These are phyloP conservation scores for Paraplagusia blochii DNA, from an alignment of 2,113 vertebrate species.

Conservation along the genomic window DNA sequence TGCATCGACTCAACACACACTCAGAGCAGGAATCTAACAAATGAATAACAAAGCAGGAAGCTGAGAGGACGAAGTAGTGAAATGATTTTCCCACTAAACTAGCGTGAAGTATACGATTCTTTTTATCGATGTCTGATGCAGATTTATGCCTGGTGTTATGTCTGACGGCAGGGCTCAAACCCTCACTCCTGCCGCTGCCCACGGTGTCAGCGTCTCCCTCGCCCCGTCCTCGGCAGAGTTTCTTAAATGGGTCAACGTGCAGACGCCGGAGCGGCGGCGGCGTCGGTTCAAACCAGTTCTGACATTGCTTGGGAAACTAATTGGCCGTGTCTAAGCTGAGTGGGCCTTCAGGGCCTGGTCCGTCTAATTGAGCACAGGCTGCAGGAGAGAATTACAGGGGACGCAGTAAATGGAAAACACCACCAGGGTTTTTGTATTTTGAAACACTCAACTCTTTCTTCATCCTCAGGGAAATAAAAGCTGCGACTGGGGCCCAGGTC, in stretches of 20 bases:
- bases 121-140: constrained; percentile 15
- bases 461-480: constrained; percentile 59
- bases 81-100: not conserved
- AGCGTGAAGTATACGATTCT: not conserved
- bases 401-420: constrained; percentile 71
- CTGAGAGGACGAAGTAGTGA: constrained; percentile 1
- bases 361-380: constrained; percentile 76
- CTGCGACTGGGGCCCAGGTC: constrained; percentile 41
- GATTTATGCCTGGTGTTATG: constrained; percentile 13
- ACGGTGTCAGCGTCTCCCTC: constrained; percentile 30
- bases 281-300: constrained; percentile 76
- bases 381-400: constrained; percentile 68
- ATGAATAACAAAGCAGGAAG: constrained; percentile 4
- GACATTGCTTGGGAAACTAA: constrained; percentile 76
- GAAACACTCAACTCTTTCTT: constrained; percentile 47
- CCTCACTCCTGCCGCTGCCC: constrained; percentile 5
- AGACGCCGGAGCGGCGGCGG: constrained; percentile 64
- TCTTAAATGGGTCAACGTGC: constrained; percentile 74
- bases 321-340: constrained; percentile 75
- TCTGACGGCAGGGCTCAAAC: constrained; percentile 16
- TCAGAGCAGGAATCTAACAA: constrained; percentile 1
- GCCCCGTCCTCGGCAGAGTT: constrained; percentile 37
- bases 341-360: constrained; percentile 70
- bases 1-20: constrained; percentile 6
- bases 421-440: constrained; percentile 55